Conservation (phyloP, 1,140 invertebrate genomes). For the Lasioglossum albipes region DNA sequence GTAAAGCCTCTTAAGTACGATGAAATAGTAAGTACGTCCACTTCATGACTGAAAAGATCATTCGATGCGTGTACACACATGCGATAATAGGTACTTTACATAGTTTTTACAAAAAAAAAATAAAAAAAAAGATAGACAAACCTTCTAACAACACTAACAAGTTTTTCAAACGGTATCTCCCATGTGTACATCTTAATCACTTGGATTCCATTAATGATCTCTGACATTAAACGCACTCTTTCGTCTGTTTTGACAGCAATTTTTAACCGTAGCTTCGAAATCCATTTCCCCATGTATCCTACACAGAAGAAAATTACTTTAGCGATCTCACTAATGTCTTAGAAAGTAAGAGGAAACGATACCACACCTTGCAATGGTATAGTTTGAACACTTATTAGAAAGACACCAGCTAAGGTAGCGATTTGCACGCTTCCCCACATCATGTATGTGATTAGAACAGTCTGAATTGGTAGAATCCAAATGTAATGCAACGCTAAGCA, state of each 20-base stretch:
- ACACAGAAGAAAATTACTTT: slow-evolving; percentile 37
- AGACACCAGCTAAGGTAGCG: slow-evolving; percentile 83
- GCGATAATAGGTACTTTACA: not conserved
- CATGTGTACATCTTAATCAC: slow-evolving; percentile 94
- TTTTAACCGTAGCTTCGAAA: slow-evolving; percentile 83
- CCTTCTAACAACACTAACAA: slow-evolving; percentile 83
- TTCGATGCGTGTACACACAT: not conserved
- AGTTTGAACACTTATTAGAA: slow-evolving; percentile 83
- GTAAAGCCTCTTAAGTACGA: slow-evolving; percentile 87
- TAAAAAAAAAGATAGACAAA: slow-evolving; percentile 3
- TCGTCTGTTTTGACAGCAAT: slow-evolving; percentile 88
- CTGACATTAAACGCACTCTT: slow-evolving; percentile 90
- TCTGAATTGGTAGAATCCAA: slow-evolving; percentile 89
- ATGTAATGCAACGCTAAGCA: slow-evolving; percentile 82
- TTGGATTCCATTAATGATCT: slow-evolving; percentile 88
- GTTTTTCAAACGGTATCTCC: slow-evolving; percentile 88
- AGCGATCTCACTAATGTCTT: not conserved
- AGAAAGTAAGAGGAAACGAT: not conserved
- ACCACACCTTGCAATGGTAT: slow-evolving; percentile 84
- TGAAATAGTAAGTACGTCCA: slow-evolving; percentile 84
- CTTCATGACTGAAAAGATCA: slow-evolving; percentile 81
- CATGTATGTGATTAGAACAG: slow-evolving; percentile 82
- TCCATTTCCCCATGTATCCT: slow-evolving; percentile 85
- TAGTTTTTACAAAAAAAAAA: not conserved
- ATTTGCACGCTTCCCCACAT: slow-evolving; percentile 83